A percentile compares a stretch with the other conserved stretches of the same genome.
phyloP scores from a whole-genome alignment of 2,797 vertebrate genomes.

The Huso huso region DNA sequence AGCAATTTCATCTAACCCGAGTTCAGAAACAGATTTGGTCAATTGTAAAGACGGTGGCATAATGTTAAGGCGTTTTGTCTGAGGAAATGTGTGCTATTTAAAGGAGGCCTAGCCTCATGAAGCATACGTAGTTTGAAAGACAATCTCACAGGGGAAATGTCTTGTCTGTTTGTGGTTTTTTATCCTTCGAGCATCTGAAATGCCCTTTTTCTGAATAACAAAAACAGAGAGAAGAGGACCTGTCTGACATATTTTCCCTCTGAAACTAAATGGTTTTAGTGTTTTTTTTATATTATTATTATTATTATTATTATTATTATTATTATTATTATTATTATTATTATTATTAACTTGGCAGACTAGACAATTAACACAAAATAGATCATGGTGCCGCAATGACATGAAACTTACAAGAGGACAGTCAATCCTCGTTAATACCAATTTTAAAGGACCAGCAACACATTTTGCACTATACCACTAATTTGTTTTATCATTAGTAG shows the following conservation, averaged over 20 bases:
- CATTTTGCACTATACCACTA: too few relatives aligned
- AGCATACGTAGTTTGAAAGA: not conserved
- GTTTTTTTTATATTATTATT: too few relatives aligned
- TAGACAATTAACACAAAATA: too few relatives aligned
- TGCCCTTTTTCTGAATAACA: constrained; percentile 7
- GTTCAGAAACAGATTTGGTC: not conserved
- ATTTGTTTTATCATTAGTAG: too few relatives aligned
- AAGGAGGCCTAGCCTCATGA: not conserved
- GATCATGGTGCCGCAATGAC: too few relatives aligned
- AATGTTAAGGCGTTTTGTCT: constrained; percentile 3
- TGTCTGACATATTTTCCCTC: constrained; percentile 15
- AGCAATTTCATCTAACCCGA: constrained; percentile 16
- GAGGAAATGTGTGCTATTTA: constrained; percentile 6
- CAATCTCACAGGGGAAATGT: constrained; percentile 12
- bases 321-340: too few relatives aligned
- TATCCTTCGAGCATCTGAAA: constrained; percentile 10
- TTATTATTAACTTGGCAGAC: too few relatives aligned
- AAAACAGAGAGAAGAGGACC: constrained; percentile 10
- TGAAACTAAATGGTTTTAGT: not conserved
- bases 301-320: too few relatives aligned
- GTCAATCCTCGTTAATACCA: too few relatives aligned
- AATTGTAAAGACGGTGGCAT: not conserved
- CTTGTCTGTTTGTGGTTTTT: constrained; percentile 5
- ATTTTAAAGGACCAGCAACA: too few relatives aligned
- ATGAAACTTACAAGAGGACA: too few relatives aligned